Conservation (phyloP, 2,113 vertebrate species). For the Syrmaticus mikado region DNA sequence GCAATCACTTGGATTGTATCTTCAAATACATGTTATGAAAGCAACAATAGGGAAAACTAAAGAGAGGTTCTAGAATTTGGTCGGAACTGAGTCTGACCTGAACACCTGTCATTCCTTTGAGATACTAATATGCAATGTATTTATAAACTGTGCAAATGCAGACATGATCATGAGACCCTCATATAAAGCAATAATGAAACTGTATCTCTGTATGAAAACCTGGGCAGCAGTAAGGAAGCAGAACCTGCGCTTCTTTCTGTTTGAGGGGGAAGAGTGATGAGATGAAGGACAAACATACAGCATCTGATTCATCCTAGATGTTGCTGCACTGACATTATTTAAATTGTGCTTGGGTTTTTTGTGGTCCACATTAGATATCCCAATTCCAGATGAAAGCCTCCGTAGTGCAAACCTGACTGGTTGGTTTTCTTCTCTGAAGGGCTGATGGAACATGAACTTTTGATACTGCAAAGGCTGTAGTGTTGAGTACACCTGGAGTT, state of each 20-base stretch:
- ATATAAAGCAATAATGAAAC: not conserved
- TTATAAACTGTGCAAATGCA: not conserved
- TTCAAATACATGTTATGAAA: not conserved
- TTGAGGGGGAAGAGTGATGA: not conserved
- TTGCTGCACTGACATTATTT: not conserved
- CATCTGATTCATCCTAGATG: not conserved
- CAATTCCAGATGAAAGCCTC: not conserved
- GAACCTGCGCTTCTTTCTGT: not conserved
- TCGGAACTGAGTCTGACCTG: not conserved
- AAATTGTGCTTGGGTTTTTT: not conserved
- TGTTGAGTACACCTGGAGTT: not conserved
- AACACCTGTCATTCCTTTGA: not conserved
- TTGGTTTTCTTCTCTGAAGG: not conserved
- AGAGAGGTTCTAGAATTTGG: not conserved
- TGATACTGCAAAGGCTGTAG: not conserved
- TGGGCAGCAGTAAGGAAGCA: not conserved
- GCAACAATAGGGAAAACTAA: not conserved
- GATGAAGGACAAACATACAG: not conserved
- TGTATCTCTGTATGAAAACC: not conserved
- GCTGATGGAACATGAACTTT: not conserved
- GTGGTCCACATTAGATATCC: not conserved
- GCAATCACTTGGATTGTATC: not conserved
- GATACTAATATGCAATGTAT: not conserved
- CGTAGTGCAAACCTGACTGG: not conserved
- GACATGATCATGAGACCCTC: not conserved